Percentiles rank a stretch among this genome's conserved stretches.
phyloP scores from a whole-genome alignment of 2,888 invertebrate species.

The Nemapogon koenigi region DNA sequence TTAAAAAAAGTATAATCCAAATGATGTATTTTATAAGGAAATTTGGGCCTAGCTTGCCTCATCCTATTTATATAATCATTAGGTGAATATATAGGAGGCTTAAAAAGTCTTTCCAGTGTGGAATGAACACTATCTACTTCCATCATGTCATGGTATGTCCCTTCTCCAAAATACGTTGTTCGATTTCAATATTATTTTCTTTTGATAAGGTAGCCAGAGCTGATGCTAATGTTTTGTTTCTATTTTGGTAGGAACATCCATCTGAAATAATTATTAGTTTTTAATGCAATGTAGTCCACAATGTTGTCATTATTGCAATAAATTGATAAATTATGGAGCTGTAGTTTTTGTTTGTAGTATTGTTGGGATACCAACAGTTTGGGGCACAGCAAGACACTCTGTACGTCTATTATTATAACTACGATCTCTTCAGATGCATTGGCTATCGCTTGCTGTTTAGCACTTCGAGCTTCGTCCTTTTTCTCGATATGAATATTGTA shows the following conservation, averaged over 20 bases:
- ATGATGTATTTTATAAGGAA: constrained; percentile 13
- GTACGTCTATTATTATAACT: constrained; percentile 16
- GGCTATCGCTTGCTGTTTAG: constrained; percentile 11
- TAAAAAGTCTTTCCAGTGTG: constrained; percentile 10
- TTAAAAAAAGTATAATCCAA: constrained; percentile 15
- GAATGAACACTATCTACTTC: constrained; percentile 13
- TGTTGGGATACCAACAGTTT: constrained; percentile 14
- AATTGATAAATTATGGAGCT: constrained; percentile 14
- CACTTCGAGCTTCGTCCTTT: constrained; percentile 8
- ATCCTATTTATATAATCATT: constrained; percentile 11
- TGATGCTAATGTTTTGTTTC: not conserved
- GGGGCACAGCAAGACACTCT: constrained; percentile 17
- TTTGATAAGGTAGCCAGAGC: not conserved
- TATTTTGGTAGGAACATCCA: not conserved
- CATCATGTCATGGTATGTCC: constrained; percentile 10
- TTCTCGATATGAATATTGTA: constrained; percentile 15
- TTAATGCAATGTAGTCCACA: not conserved
- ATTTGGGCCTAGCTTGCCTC: constrained; percentile 11
- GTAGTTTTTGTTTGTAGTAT: constrained; percentile 17
- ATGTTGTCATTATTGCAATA: not conserved
- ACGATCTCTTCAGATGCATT: constrained; percentile 1
- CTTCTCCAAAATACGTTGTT: not conserved
- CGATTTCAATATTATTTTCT: not conserved
- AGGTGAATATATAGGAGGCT: constrained; percentile 11
- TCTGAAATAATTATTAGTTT: not conserved